Conservation (phyloP, 2,888 invertebrate genomes). For the Flexamia atlantica region DNA sequence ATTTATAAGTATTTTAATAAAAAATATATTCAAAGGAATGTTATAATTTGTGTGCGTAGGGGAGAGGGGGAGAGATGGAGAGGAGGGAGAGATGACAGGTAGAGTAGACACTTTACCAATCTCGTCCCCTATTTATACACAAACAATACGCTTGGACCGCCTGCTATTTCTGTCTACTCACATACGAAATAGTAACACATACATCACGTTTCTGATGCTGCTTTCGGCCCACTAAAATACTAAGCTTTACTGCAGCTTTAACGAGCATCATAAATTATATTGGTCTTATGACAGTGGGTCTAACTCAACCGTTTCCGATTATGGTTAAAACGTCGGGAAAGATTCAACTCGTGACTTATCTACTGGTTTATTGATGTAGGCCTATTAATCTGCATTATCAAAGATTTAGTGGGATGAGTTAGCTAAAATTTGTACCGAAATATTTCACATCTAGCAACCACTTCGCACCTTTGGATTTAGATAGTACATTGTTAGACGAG, state of each 20-base stretch:
- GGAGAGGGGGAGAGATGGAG: too few species aligned
- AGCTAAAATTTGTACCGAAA: too few species aligned
- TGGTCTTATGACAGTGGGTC: neutral
- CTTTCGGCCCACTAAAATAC: constrained; percentile 27
- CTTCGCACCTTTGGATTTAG: too few species aligned
- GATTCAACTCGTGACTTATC: too few species aligned
- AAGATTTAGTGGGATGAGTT: too few species aligned
- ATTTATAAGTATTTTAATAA: too few species aligned
- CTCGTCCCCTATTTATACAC: constrained; percentile 35
- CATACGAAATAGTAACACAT: constrained; percentile 42
- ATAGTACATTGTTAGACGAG: too few species aligned
- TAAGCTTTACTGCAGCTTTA: constrained; percentile 7
- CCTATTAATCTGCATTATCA: neutral
- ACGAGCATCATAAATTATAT: neutral
- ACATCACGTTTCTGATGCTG: constrained; percentile 42
- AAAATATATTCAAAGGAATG: too few species aligned
- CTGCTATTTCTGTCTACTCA: constrained; percentile 38
- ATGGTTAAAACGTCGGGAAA: too few species aligned
- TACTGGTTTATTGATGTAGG: too few species aligned
- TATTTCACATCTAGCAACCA: too few species aligned
- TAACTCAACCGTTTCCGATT: neutral
- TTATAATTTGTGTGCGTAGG: too few species aligned
- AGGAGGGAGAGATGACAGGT: neutral
- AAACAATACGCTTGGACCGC: constrained; percentile 33
- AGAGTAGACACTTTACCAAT: neutral